Conservation (phyloP, 1,140 invertebrate species). For the Leptestheria dahalacensis region DNA sequence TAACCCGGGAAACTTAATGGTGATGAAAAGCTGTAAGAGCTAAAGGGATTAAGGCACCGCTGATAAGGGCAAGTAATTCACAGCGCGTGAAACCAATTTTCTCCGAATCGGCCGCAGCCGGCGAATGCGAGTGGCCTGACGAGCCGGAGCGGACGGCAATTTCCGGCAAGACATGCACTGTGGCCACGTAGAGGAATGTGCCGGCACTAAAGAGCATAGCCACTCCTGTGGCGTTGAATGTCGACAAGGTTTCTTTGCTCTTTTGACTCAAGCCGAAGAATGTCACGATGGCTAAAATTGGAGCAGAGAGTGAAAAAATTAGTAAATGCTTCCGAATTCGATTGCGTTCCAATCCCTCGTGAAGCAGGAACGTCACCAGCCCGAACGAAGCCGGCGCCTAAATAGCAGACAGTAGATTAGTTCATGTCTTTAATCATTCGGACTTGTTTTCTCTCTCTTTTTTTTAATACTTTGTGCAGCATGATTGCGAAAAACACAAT, state of each 20-base stretch:
- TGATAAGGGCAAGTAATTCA: constrained; percentile 66
- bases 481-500: constrained; percentile 98
- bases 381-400: constrained; percentile 95
- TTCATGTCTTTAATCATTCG: background rate
- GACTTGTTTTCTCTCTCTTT: constrained; percentile 7
- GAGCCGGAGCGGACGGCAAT: constrained; percentile 39
- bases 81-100: constrained; percentile 47
- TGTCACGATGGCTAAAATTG: constrained; percentile 73
- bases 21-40: constrained; percentile 81
- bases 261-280: constrained; percentile 83
- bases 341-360: constrained; percentile 80
- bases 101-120: constrained; percentile 31
- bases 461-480: constrained; percentile 91
- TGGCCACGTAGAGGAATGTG: constrained; percentile 96
- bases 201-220: constrained; percentile 98
- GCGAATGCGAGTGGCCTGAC: constrained; percentile 33
- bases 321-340: constrained; percentile 76
- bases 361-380: constrained; percentile 86
- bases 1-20: constrained; percentile 40
- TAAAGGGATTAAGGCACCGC: constrained; percentile 71
- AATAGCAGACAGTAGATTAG: constrained; percentile 19
- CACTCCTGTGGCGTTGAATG: constrained; percentile 80
- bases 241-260: constrained; percentile 52
- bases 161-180: constrained; percentile 94
- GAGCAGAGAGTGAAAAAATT: constrained; percentile 88